Percentiles rank a stretch among this genome's conserved stretches.
Evolutionary conservation across 1,140 invertebrate species (phyloP).

Genomic region (Grapholita molesta): DNA sequence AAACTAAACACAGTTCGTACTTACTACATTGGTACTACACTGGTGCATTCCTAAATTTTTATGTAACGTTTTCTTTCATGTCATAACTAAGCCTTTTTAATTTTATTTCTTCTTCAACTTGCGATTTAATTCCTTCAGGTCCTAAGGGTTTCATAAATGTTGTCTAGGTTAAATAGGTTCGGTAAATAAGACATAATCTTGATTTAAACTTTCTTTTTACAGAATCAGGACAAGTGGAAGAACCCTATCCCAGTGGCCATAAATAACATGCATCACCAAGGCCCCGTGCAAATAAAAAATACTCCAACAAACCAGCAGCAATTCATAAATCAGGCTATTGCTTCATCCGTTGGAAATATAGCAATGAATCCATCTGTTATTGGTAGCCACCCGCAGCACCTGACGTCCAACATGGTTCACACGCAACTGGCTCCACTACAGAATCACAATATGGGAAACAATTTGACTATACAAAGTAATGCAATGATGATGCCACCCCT

Average conservation of each 20-base stretch:
- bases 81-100: too few relatives aligned
- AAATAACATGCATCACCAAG: constrained; percentile 68
- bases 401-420: constrained; percentile 74
- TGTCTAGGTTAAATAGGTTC: too few relatives aligned
- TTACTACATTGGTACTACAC: too few relatives aligned
- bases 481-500: constrained; percentile 68
- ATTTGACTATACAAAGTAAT: constrained; percentile 64
- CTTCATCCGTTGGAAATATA: constrained; percentile 78
- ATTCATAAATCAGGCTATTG: constrained; percentile 77
- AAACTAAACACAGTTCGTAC: too few relatives aligned
- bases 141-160: too few relatives aligned
- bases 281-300: constrained; percentile 64
- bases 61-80: too few relatives aligned
- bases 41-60: too few relatives aligned
- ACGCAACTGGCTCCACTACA: constrained; percentile 72
- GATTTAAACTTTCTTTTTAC: constrained; percentile 49
- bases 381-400: constrained; percentile 67
- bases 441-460: constrained; percentile 66
- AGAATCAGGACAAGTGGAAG: constrained; percentile 87
- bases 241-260: constrained; percentile 75
- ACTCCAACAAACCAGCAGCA: constrained; percentile 79
- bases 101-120: too few relatives aligned
- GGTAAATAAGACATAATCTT: too few relatives aligned
- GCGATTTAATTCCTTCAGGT: too few relatives aligned
- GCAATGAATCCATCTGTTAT: constrained; percentile 81